Conservation (phyloP, 2,113 vertebrate species). For the Oostethus manadensis region DNA sequence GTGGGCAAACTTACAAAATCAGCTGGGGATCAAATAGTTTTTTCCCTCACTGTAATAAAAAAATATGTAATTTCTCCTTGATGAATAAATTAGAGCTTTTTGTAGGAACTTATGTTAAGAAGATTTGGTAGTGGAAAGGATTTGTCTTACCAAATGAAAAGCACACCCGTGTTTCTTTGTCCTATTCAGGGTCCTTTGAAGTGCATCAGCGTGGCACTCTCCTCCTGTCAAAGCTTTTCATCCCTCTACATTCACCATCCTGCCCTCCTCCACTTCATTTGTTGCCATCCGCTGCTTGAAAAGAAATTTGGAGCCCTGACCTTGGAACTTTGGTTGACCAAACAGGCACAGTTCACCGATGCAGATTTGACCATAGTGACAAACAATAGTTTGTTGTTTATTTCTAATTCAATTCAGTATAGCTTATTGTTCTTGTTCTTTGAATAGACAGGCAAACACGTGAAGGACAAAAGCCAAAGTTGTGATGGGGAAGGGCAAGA, state of each 20-base stretch:
- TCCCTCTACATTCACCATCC: constrained; percentile 80
- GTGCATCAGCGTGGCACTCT: constrained; percentile 72
- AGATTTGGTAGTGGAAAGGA: neutral
- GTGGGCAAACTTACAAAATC: no score
- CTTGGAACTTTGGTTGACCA: constrained; percentile 82
- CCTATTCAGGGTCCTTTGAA: constrained; percentile 67
- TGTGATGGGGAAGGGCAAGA: constrained; percentile 13
- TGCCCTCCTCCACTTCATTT: constrained; percentile 80
- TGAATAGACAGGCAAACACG: constrained; percentile 14
- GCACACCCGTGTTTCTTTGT: neutral
- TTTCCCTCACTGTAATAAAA: no score
- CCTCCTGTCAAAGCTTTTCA: constrained; percentile 67
- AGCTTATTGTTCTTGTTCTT: neutral
- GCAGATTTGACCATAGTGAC: constrained; percentile 6
- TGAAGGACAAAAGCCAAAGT: constrained; percentile 6
- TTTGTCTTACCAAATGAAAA: neutral
- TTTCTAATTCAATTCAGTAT: no score
- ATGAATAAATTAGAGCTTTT: no score
- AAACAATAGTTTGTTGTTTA: neutral
- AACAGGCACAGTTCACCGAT: constrained; percentile 38
- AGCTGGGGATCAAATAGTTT: no score
- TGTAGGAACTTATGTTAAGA: no score
- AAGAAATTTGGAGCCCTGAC: constrained; percentile 76
- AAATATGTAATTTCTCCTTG: no score
- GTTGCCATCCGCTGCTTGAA: constrained; percentile 76